phyloP scores from a whole-genome alignment of 2,113 vertebrate genomes.

The Athene noctua region DNA sequence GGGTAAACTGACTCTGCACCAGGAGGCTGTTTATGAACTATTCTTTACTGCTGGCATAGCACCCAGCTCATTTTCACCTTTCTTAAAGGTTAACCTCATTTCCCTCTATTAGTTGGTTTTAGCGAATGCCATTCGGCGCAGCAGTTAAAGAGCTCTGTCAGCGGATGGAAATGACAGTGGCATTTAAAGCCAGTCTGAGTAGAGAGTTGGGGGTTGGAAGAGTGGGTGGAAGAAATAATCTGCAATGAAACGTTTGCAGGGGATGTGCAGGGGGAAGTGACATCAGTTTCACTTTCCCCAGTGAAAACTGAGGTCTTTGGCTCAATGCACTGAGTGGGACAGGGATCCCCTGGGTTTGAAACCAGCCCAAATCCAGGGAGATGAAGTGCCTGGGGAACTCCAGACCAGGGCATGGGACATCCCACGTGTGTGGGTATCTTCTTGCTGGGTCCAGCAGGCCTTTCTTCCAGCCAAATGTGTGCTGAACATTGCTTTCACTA shows the following conservation, averaged over 20 bases:
- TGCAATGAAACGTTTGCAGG: slow-evolving; percentile 18
- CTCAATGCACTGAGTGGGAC: accelerated
- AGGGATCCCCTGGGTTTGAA: background rate
- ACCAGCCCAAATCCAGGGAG: background rate
- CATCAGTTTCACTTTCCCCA: background rate
- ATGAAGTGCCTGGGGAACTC: accelerated
- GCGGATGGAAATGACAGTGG: slow-evolving; percentile 54
- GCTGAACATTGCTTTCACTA: background rate
- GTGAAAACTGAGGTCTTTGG: background rate
- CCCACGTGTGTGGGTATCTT: background rate
- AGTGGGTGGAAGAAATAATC: slow-evolving; percentile 43
- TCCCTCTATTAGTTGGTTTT: slow-evolving; percentile 69
- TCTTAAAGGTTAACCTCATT: slow-evolving; percentile 70
- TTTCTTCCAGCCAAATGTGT: background rate
- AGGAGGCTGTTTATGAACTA: slow-evolving; percentile 57
- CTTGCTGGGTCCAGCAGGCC: background rate
- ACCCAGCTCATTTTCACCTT: slow-evolving; percentile 34
- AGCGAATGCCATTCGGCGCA: background rate
- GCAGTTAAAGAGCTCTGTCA: slow-evolving; percentile 61
- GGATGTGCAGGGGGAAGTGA: background rate
- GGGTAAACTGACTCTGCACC: background rate
- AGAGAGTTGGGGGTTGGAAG: background rate
- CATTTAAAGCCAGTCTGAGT: slow-evolving; percentile 29
- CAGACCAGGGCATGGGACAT: background rate
- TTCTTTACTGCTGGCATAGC: slow-evolving; percentile 50